A percentile compares a stretch with the other conserved stretches of the same genome.
phyloP scores from a whole-genome alignment of 2,113 vertebrate species.

The Gambusia affinis region DNA sequence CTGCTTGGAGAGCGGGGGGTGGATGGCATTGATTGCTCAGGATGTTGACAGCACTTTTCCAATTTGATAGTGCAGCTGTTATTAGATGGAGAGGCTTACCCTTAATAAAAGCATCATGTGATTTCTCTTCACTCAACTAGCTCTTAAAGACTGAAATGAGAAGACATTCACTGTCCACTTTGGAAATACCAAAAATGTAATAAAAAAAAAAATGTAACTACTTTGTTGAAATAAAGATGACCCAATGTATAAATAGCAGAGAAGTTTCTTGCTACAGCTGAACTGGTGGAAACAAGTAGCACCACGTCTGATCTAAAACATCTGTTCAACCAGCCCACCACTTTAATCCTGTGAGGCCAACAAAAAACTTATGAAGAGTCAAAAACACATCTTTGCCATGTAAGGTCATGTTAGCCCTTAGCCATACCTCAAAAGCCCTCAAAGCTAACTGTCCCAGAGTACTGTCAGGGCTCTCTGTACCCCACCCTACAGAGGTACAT shows the following conservation, averaged over 20 bases:
- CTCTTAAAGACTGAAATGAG: neutral
- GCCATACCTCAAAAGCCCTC: conserved; percentile 22
- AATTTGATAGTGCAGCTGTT: conserved; percentile 73
- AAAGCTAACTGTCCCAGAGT: conserved; percentile 22
- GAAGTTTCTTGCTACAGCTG: conserved; percentile 18
- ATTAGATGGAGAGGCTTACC: conserved; percentile 72
- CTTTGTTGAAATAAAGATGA: conserved; percentile 6
- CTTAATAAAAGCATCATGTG: conserved; percentile 65
- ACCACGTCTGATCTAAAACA: conserved; percentile 15
- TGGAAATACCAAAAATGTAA: conserved; percentile 25
- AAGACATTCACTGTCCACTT: conserved; percentile 7
- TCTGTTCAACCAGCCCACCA: conserved; percentile 25
- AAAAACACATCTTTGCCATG: conserved; percentile 31
- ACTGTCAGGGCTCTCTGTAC: conserved; percentile 32
- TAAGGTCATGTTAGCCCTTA: conserved; percentile 42
- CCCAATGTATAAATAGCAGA: neutral
- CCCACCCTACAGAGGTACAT: conserved; percentile 31
- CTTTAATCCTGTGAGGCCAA: conserved; percentile 28
- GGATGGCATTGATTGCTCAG: conserved; percentile 76
- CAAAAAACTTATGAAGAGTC: conserved; percentile 36
- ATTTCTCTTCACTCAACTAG: conserved; percentile 30
- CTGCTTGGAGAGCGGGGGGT: conserved; percentile 69
- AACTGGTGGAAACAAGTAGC: conserved; percentile 21
- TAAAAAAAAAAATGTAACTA: conserved; percentile 9
- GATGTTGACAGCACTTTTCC: conserved; percentile 80